Evolutionary conservation across 1,140 invertebrate species (phyloP).

Genomic region (Neotoxoptera formosana): DNA sequence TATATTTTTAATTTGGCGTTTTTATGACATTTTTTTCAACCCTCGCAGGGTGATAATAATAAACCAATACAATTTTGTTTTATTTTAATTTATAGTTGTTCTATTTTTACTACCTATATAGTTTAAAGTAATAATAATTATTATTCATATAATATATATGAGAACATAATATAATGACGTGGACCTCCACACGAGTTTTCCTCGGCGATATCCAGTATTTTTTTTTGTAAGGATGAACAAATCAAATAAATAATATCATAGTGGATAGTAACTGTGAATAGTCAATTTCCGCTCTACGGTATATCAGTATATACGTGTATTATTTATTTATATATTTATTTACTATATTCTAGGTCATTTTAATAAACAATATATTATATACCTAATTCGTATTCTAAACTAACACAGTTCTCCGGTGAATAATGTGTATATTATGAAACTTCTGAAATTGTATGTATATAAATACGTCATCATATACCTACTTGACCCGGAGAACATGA

Average conservation of each 20-base stretch:
- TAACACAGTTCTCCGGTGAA: background rate
- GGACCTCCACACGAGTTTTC: background rate
- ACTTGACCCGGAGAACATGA: background rate
- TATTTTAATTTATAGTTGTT: background rate
- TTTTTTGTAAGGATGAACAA: background rate
- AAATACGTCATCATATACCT: background rate
- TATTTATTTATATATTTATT: background rate
- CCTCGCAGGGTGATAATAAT: background rate
- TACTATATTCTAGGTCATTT: background rate
- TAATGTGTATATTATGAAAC: background rate
- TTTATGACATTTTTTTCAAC: background rate
- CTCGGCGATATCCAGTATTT: background rate
- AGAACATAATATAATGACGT: background rate
- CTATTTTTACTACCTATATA: background rate
- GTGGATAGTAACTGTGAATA: background rate
- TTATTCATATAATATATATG: background rate
- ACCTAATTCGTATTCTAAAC: background rate
- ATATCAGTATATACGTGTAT: background rate
- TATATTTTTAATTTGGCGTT: background rate
- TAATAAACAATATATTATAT: background rate
- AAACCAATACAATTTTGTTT: background rate
- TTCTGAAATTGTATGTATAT: background rate
- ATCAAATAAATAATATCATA: background rate
- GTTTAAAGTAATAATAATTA: background rate
- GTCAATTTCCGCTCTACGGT: background rate